phyloP scores from a whole-genome alignment of 2,888 invertebrate species.

The Epirrhoe alternata region DNA sequence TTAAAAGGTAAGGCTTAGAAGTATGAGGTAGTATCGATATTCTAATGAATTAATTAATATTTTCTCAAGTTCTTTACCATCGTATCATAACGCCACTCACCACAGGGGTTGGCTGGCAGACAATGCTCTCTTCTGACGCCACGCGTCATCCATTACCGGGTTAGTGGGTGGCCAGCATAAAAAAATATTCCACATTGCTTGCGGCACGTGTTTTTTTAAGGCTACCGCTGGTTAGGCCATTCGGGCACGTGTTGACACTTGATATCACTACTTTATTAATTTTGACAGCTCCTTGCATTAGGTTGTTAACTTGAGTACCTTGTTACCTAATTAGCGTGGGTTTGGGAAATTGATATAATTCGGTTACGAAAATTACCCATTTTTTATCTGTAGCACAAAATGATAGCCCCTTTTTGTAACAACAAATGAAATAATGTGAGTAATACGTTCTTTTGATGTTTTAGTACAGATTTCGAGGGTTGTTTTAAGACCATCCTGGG shows the following conservation, averaged over 20 bases:
- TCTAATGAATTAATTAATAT: conserved; percentile 24
- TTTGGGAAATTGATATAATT: conserved; percentile 20
- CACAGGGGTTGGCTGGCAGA: conserved; percentile 40
- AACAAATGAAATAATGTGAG: neutral
- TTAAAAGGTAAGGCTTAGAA: neutral
- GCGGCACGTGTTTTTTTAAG: conserved; percentile 36
- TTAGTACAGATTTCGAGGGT: neutral
- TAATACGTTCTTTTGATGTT: neutral
- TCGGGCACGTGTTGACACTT: conserved; percentile 72
- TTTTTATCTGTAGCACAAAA: conserved; percentile 7
- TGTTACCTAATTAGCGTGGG: conserved; percentile 53
- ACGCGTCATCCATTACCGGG: conserved; percentile 73
- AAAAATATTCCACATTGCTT: conserved; percentile 54
- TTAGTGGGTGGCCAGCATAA: conserved; percentile 50
- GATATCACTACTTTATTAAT: conserved; percentile 77
- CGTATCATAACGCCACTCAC: conserved; percentile 30
- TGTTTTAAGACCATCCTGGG: neutral
- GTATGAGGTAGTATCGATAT: neutral
- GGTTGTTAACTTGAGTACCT: conserved; percentile 60
- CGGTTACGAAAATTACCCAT: conserved; percentile 16
- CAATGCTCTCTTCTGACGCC: conserved; percentile 68
- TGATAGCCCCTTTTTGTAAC: conserved; percentile 2
- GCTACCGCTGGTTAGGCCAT: conserved; percentile 27
- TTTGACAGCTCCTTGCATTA: conserved; percentile 65
- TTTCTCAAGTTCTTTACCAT: conserved; percentile 25